Evolutionary conservation across 2,113 vertebrate species (phyloP).

Genomic region (Octodon degus): DNA sequence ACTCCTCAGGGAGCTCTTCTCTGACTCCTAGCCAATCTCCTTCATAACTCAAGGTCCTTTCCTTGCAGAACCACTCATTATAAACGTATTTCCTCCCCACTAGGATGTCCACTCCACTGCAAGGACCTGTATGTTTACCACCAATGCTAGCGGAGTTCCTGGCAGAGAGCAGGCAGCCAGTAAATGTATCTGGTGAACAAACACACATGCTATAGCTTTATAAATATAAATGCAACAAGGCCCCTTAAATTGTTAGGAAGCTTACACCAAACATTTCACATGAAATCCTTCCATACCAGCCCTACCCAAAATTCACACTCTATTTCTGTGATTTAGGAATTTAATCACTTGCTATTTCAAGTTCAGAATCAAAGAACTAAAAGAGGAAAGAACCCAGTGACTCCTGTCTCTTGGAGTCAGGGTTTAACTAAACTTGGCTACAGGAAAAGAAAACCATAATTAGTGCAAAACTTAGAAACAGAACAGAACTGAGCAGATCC

Average conservation of each 20-base stretch:
- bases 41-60: neutral
- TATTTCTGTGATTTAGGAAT: constrained; percentile 61
- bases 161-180: neutral
- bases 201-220: neutral
- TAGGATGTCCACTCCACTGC: neutral
- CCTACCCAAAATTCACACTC: constrained; percentile 54
- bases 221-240: constrained; percentile 27
- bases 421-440: constrained; percentile 61
- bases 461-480: constrained; percentile 42
- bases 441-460: constrained; percentile 60
- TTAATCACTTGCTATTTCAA: constrained; percentile 72
- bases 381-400: constrained; percentile 57
- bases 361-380: constrained; percentile 66
- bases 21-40: neutral
- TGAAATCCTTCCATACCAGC: constrained; percentile 46
- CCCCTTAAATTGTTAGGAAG: neutral
- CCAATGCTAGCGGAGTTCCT: neutral
- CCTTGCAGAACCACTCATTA: neutral
- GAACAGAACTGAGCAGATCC: neutral
- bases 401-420: constrained; percentile 53
- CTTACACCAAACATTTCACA: constrained; percentile 5
- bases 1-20: neutral
- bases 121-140: neutral
- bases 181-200: constrained; percentile 43
- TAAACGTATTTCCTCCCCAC: neutral